Evolutionary conservation across 2,113 vertebrate species (phyloP).

Genomic region (Morone chrysops): DNA sequence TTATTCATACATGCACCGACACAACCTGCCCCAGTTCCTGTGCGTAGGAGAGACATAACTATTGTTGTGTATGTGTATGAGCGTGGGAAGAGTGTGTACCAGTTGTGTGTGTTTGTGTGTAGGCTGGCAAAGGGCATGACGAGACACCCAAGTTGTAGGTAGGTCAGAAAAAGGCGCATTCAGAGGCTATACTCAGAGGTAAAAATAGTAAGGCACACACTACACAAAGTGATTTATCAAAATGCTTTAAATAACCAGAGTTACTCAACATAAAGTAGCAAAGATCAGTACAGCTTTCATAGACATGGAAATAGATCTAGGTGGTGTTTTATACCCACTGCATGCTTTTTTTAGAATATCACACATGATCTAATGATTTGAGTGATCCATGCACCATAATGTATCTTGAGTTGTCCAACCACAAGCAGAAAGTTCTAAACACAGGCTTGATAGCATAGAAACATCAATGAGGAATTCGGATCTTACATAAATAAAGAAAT

Average conservation of each 20-base stretch:
- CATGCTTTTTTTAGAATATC: conserved; percentile 8
- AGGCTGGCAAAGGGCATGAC: conserved; percentile 61
- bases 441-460: background rate
- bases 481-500: too few relatives aligned
- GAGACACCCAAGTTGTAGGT: conserved; percentile 59
- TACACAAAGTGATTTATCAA: conserved; percentile 34
- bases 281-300: conserved; percentile 32
- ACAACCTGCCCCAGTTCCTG: conserved; percentile 70
- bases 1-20: conserved; percentile 62
- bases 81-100: conserved; percentile 41
- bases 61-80: conserved; percentile 32
- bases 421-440: background rate
- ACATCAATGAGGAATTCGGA: background rate
- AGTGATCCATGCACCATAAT: background rate
- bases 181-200: conserved; percentile 29
- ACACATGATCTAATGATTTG: background rate
- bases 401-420: background rate
- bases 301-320: conserved; percentile 42
- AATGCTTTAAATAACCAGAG: conserved; percentile 52
- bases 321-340: conserved; percentile 9
- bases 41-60: conserved; percentile 73
- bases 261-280: conserved; percentile 55
- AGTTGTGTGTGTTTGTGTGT: conserved; percentile 28
- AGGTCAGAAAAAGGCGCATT: conserved; percentile 46
- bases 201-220: conserved; percentile 51